phyloP scores from a whole-genome alignment of 2,888 invertebrate species.

The Cheilosia grossa region DNA sequence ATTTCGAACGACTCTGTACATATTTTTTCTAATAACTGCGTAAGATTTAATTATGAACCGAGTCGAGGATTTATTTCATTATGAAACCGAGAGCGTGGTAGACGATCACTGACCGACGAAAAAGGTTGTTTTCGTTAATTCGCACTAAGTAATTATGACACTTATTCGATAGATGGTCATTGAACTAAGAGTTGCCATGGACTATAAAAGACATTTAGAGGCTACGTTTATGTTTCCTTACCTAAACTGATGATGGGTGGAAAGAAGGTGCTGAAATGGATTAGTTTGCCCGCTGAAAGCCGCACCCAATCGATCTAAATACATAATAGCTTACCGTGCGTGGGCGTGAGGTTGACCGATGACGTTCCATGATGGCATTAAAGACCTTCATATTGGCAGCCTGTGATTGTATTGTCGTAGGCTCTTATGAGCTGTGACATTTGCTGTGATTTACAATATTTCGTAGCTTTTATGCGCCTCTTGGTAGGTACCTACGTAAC shows the following conservation, averaged over 20 bases:
- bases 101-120: constrained; percentile 7
- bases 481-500: too few relatives aligned
- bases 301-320: too few relatives aligned
- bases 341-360: too few relatives aligned
- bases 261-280: neutral
- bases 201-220: neutral
- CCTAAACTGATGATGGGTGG: neutral
- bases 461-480: too few relatives aligned
- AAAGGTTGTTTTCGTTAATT: neutral
- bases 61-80: neutral
- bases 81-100: neutral
- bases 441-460: too few relatives aligned
- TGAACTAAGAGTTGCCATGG: neutral
- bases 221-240: neutral
- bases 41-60: neutral
- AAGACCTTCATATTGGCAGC: too few relatives aligned
- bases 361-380: too few relatives aligned
- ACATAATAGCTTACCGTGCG: too few relatives aligned
- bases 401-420: too few relatives aligned
- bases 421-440: too few relatives aligned
- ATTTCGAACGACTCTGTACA: neutral
- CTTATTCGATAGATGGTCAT: constrained; percentile 4
- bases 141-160: neutral
- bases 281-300: neutral
- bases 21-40: neutral